Evolutionary conservation across 2,797 vertebrate genomes (phyloP).

Genomic region (Graptemys geographica): DNA sequence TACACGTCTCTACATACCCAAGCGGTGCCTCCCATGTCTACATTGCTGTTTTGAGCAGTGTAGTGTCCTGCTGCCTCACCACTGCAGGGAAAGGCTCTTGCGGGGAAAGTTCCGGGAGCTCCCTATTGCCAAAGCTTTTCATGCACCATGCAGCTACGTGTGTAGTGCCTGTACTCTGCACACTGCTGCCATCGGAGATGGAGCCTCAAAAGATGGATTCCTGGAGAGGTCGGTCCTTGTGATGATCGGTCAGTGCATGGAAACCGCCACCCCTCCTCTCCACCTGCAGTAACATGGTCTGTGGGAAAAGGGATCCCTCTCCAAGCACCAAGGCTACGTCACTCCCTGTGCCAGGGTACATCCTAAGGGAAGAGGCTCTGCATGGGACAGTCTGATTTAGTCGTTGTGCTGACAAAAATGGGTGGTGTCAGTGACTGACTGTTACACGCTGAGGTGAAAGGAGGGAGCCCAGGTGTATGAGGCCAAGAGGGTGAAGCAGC

Average conservation of each 20-base stretch:
- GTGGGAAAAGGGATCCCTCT: background rate
- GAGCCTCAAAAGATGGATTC: background rate
- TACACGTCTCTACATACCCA: background rate
- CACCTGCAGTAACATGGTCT: background rate
- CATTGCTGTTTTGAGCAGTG: background rate
- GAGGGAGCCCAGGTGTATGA: background rate
- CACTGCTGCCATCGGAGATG: background rate
- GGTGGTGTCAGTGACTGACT: background rate
- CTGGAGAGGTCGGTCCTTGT: background rate
- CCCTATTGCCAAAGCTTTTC: background rate
- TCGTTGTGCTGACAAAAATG: background rate
- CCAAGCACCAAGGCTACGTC: background rate
- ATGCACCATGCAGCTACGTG: background rate
- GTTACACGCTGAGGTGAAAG: background rate
- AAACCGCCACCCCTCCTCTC: background rate
- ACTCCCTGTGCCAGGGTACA: accelerated
- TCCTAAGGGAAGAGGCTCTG: background rate
- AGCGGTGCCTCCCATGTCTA: background rate
- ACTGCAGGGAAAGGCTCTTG: background rate
- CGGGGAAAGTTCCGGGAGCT: too few relatives aligned
- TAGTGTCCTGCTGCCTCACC: background rate
- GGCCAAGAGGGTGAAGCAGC: background rate
- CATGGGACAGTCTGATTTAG: background rate
- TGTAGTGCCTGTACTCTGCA: background rate
- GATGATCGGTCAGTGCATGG: accelerated